These are phyloP conservation scores for Malurus melanocephalus DNA, from an alignment of 2,113 vertebrate genomes.

Conservation along the genomic window DNA sequence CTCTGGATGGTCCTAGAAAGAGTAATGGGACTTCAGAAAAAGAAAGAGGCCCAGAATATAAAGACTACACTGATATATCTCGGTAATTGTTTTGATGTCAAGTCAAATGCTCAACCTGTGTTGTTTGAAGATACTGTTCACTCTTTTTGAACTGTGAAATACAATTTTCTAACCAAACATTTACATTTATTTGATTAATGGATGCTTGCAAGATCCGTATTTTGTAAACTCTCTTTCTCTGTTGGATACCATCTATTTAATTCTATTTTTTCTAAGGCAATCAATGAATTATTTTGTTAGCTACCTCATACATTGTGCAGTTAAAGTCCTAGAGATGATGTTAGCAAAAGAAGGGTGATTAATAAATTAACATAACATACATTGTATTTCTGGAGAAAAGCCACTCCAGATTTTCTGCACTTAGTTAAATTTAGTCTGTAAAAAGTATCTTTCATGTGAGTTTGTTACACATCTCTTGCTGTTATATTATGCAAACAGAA, in stretches of 20 bases:
- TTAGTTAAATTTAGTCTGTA: neutral
- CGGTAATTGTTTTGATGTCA: neutral
- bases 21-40: neutral
- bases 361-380: neutral
- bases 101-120: neutral
- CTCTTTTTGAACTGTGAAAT: neutral
- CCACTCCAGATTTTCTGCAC: neutral
- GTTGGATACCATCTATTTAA: neutral
- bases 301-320: neutral
- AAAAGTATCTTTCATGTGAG: neutral
- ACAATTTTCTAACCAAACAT: neutral
- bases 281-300: neutral
- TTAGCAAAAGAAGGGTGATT: neutral
- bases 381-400: neutral
- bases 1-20: neutral
- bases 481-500: neutral
- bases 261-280: neutral
- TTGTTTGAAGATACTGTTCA: neutral
- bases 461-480: neutral
- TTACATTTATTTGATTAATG: conserved; percentile 7
- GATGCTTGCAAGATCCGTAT: neutral
- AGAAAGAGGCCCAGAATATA: neutral
- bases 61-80: neutral
- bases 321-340: neutral
- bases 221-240: neutral